phyloP scores from a whole-genome alignment of 1,140 invertebrate species.

The Solen grandis region DNA sequence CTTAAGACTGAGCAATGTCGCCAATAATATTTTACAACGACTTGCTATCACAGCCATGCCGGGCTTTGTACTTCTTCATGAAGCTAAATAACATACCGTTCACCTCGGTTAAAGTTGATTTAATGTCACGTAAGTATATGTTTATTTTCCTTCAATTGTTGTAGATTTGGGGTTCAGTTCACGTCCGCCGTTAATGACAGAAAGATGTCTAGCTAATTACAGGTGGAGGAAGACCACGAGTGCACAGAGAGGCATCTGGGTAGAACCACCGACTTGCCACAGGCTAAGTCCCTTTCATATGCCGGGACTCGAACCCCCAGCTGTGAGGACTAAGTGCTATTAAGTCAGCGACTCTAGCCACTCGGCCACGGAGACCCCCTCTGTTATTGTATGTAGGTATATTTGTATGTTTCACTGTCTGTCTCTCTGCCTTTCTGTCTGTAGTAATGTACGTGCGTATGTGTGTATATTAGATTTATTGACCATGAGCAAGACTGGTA shows the following conservation, averaged over 20 bases:
- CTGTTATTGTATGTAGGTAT: no score
- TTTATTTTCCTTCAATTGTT: background rate
- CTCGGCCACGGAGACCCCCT: no score
- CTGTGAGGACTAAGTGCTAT: no score
- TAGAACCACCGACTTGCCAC: background rate
- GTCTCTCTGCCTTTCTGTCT: no score
- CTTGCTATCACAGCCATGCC: conserved; percentile 86
- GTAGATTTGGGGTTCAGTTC: background rate
- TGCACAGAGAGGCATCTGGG: background rate
- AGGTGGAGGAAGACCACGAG: background rate
- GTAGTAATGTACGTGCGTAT: no score
- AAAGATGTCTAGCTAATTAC: background rate
- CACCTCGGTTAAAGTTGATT: conserved; percentile 81
- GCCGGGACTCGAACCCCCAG: no score
- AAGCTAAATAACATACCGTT: conserved; percentile 85
- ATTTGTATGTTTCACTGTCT: no score
- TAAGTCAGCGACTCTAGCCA: no score
- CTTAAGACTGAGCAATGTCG: conserved; percentile 15
- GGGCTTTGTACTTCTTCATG: conserved; percentile 86
- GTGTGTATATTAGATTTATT: no score
- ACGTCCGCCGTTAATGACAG: background rate
- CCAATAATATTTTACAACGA: conserved; percentile 85
- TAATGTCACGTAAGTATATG: conserved; percentile 80
- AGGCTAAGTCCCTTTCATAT: no score
- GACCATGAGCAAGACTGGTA: no score